Percentiles rank a stretch among this genome's conserved stretches.
Conservation (phyloP, 2,888 invertebrate species). For the Sthenelais limicola region DNA sequence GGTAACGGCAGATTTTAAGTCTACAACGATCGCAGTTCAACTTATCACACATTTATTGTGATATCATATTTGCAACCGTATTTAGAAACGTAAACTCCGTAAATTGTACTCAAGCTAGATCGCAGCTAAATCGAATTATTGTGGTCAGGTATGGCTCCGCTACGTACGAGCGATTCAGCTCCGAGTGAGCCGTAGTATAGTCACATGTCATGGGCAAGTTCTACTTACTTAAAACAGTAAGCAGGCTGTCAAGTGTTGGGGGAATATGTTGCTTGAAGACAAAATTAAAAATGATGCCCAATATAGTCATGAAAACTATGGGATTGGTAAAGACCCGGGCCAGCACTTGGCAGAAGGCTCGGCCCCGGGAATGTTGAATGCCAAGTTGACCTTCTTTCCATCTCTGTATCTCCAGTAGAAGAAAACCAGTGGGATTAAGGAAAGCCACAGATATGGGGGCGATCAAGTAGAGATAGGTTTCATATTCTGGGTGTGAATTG, state of each 20-base stretch:
- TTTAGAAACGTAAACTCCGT: no score
- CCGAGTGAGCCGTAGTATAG: no score
- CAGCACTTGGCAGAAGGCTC: slow-evolving; percentile 54
- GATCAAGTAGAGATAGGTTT: slow-evolving; percentile 91
- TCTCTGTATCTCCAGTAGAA: slow-evolving; percentile 84
- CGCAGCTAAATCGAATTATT: no score
- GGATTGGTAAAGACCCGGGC: slow-evolving; percentile 85
- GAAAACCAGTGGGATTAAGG: slow-evolving; percentile 91
- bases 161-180: no score
- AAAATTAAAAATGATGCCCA: slow-evolving; percentile 89
- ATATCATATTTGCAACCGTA: no score
- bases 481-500: slow-evolving; percentile 89
- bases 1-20: no score
- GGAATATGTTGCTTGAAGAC: slow-evolving; percentile 86
- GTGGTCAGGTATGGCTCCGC: no score
- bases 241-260: slow-evolving; percentile 80
- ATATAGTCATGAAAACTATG: slow-evolving; percentile 91
- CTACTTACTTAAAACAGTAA: slow-evolving; percentile 78
- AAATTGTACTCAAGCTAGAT: no score
- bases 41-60: no score
- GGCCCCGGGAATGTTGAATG: not conserved
- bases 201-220: no score
- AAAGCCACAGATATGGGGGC: slow-evolving; percentile 94
- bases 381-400: slow-evolving; percentile 8
- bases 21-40: no score